phyloP scores from a whole-genome alignment of 2,113 vertebrate genomes.

The Gadus chalcogrammus region DNA sequence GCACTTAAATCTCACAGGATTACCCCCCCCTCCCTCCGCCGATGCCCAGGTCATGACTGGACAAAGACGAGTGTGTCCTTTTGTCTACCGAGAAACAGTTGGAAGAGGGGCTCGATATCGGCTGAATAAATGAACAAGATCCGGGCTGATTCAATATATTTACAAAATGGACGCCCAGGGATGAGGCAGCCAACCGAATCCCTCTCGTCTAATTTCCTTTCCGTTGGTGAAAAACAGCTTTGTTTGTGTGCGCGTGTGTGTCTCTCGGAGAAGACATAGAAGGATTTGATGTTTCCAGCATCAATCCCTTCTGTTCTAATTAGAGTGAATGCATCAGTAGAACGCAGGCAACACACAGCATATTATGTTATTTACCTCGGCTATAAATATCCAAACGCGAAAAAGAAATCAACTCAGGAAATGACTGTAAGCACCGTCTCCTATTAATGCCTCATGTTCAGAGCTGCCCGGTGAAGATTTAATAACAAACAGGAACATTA shows the following conservation, averaged over 20 bases:
- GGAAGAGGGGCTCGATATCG: too few species aligned
- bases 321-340: constrained; percentile 42
- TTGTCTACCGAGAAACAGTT: too few species aligned
- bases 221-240: constrained; percentile 20
- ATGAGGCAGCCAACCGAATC: constrained; percentile 19
- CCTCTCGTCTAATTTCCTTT: constrained; percentile 14
- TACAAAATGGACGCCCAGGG: constrained; percentile 12
- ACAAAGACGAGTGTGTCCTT: too few species aligned
- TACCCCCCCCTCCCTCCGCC: too few species aligned
- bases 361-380: constrained; percentile 19
- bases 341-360: constrained; percentile 19
- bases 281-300: constrained; percentile 41
- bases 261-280: constrained; percentile 24
- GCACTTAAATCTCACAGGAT: too few species aligned
- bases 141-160: too few species aligned
- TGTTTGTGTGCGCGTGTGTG: constrained; percentile 7
- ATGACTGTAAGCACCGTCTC: constrained; percentile 22
- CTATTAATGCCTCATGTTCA: constrained; percentile 21
- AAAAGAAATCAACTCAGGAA: constrained; percentile 26
- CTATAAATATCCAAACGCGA: constrained; percentile 37
- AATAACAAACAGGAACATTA: too few species aligned
- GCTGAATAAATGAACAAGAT: too few species aligned
- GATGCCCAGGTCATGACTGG: too few species aligned
- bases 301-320: constrained; percentile 38
- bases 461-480: constrained; percentile 2